These are phyloP conservation scores for Acrossocheilus wenchowensis DNA, from an alignment of 2,797 vertebrate genomes.

Conservation along the genomic window DNA sequence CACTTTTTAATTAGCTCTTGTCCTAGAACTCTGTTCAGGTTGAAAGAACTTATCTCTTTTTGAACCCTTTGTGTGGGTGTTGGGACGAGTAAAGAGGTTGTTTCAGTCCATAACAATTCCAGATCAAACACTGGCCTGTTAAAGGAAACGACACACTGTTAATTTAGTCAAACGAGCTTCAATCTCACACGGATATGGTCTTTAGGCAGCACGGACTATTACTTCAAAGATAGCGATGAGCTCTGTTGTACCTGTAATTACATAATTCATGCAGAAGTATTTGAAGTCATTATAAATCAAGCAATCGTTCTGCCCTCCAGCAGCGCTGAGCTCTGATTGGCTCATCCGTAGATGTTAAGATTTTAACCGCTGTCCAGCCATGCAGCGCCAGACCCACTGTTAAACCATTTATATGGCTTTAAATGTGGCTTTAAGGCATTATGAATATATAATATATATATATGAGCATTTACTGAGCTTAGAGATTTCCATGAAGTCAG, in stretches of 20 bases:
- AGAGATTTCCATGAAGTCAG: neutral
- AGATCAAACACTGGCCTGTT: conserved; percentile 44
- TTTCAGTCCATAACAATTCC: conserved; percentile 36
- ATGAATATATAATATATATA: neutral
- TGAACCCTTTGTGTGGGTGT: conserved; percentile 25
- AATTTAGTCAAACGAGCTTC: conserved; percentile 23
- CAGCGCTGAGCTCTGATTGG: conserved; percentile 46
- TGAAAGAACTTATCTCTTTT: conserved; percentile 33
- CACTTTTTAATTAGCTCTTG: conserved; percentile 40
- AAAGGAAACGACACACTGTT: conserved; percentile 36
- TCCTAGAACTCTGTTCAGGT: conserved; percentile 7
- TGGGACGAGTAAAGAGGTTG: conserved; percentile 23
- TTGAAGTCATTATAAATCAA: conserved; percentile 33
- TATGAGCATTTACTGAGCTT: neutral
- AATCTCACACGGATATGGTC: conserved; percentile 9
- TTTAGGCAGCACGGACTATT: conserved; percentile 5
- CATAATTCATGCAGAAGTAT: conserved; percentile 46
- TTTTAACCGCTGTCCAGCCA: conserved; percentile 33
- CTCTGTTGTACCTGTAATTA: conserved; percentile 39
- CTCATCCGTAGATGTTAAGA: conserved; percentile 35
- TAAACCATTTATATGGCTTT: neutral
- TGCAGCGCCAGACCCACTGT: conserved; percentile 17
- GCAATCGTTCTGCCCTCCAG: conserved; percentile 29
- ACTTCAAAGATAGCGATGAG: conserved; percentile 23
- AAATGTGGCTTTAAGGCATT: neutral